Conservation (phyloP, 1,140 invertebrate genomes). For the Pomacea maculata region DNA sequence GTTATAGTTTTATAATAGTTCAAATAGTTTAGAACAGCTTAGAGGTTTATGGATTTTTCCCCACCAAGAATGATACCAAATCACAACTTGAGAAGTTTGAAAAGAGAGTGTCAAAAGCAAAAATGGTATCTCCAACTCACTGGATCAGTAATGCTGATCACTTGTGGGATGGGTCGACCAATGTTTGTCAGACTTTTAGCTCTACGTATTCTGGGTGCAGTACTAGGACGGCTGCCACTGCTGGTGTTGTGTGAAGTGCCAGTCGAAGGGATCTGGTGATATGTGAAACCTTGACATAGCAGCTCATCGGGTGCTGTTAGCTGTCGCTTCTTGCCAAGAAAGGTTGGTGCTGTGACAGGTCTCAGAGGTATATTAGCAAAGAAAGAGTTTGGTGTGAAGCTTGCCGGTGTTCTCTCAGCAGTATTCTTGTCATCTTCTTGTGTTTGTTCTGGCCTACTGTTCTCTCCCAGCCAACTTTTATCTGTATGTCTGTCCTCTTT, state of each 20-base stretch:
- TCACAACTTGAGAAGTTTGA: neutral
- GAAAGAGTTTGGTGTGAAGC: neutral
- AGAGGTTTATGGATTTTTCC: too few species aligned
- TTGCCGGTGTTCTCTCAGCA: neutral
- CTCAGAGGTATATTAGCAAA: neutral
- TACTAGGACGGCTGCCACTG: neutral
- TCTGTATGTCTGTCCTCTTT: too few species aligned
- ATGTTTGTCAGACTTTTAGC: constrained; percentile 38
- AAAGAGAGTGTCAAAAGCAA: too few species aligned
- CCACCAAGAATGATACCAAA: too few species aligned
- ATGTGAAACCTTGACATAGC: neutral
- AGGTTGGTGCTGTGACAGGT: neutral
- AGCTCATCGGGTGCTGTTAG: neutral
- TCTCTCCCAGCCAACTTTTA: neutral
- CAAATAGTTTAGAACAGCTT: too few species aligned
- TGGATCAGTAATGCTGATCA: constrained; percentile 45
- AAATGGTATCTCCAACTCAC: constrained; percentile 32
- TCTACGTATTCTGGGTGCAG: neutral
- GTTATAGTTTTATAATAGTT: too few species aligned
- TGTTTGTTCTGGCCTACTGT: neutral
- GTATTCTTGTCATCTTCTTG: neutral
- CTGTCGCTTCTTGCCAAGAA: neutral
- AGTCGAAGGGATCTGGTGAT: constrained; percentile 1
- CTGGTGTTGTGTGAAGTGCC: neutral
- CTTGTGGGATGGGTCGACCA: constrained; percentile 55